Percentiles rank a stretch among this genome's conserved stretches.
Conservation (phyloP, 2,888 invertebrate species). For the Calliphora vomitoria region DNA sequence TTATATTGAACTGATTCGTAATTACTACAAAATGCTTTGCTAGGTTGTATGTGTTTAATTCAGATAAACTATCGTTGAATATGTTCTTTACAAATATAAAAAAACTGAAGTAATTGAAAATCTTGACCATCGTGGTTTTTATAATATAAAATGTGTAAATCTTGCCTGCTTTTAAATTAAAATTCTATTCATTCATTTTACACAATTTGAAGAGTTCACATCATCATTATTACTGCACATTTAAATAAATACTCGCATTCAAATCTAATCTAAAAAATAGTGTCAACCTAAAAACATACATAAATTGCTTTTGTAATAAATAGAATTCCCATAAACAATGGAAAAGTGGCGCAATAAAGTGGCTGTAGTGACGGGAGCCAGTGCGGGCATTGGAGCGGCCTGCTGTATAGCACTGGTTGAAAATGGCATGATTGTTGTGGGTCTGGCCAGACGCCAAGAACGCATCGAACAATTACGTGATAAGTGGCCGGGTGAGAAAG, state of each 20-base stretch:
- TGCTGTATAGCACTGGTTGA: constrained; percentile 84
- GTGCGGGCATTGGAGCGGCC: constrained; percentile 87
- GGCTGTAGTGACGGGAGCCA: constrained; percentile 88
- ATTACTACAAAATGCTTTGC: too few relatives aligned
- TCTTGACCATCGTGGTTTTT: too few relatives aligned
- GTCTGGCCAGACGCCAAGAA: constrained; percentile 84
- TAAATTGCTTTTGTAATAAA: constrained; percentile 19
- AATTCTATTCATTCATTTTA: neutral
- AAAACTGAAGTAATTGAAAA: too few relatives aligned
- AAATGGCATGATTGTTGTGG: constrained; percentile 86
- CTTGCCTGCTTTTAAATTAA: neutral
- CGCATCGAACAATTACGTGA: constrained; percentile 75
- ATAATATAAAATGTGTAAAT: neutral
- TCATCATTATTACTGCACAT: neutral
- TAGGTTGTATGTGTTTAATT: too few relatives aligned
- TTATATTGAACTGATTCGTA: too few relatives aligned
- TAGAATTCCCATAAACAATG: constrained; percentile 71
- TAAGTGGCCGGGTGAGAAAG: constrained; percentile 74
- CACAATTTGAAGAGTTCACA: neutral
- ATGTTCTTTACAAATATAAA: too few relatives aligned
- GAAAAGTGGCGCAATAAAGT: constrained; percentile 87
- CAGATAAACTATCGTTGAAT: too few relatives aligned
- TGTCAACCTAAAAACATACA: constrained; percentile 68
- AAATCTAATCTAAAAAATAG: constrained; percentile 12
- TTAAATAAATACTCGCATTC: neutral